Evolutionary conservation across 2,888 invertebrate genomes (phyloP).

Genomic region (Drosophila longiperda): DNA sequence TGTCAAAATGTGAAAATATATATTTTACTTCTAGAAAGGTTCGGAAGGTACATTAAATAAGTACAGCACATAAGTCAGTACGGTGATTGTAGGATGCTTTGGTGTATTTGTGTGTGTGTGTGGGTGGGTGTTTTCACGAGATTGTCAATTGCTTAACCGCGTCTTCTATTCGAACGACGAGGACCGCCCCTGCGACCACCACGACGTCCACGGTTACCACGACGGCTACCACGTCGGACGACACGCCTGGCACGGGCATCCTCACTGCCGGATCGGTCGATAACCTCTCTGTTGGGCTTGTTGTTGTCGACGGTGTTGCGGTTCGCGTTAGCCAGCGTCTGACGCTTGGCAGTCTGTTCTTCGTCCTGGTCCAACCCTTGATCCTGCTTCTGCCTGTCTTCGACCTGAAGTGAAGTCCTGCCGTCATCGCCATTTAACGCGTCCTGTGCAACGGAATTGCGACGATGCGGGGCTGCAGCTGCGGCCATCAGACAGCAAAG

Average conservation of each 20-base stretch:
- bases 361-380: conserved; percentile 17
- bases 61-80: conserved; percentile 27
- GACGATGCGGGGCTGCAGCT: conserved; percentile 60
- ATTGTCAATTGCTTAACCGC: conserved; percentile 45
- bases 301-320: conserved; percentile 13
- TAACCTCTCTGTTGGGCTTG: conserved; percentile 14
- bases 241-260: conserved; percentile 68
- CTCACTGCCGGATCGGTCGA: conserved; percentile 41
- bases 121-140: conserved; percentile 2
- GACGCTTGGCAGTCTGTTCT: conserved; percentile 19
- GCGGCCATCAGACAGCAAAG: conserved; percentile 66
- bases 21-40: conserved; percentile 19
- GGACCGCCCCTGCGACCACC: conserved; percentile 30
- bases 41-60: conserved; percentile 14
- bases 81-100: conserved; percentile 16
- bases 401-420: conserved; percentile 9
- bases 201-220: conserved; percentile 43
- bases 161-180: conserved; percentile 48
- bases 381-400: conserved; percentile 10
- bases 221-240: conserved; percentile 50
- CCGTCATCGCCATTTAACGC: conserved; percentile 8
- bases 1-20: conserved; percentile 67
- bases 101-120: conserved; percentile 15
- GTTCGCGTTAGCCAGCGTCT: conserved; percentile 9
- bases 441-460: conserved; percentile 18